Base-by-base conservation (phyloP, 2,888 invertebrate genomes). In the Drosophila infuscata region DNA sequence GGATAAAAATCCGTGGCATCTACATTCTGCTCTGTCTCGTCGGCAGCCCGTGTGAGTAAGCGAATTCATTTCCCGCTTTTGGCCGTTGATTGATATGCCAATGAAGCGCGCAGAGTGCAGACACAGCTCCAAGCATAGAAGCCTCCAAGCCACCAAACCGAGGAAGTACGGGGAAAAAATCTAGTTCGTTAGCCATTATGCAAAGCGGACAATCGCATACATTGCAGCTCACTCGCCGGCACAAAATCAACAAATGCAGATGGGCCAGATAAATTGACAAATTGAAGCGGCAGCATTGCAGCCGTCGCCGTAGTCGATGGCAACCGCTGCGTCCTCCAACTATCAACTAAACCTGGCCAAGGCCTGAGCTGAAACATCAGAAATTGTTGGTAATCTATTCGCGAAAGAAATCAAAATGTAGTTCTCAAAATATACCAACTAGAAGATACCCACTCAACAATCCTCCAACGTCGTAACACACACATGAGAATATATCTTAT, bases 161-260 rank as follows among this genome's bases (percentile, higher is more conserved):
- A 3, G 3, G 49, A 71, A 69, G 75, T 49, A 58, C 36, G 56
- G 76, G 65, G 49, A 74, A 84, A 82, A 86, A 82, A 81, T 76
- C 83, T 78, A 85, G 87, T 88, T 87, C 82, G 88, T 86, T 86
- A 88, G 82, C 76, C 82, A 69, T 77, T 86, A 84, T 87, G 86
- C 83, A 84, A 83, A 82, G 74, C 78, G 81, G 73, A 84, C 81
- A 82, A 83, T 77, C 85, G 83, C 74, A 83, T 73, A 85, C 83
- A 82, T 71, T 74, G 75, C 65, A 73, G 77, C 69, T 35, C 68
- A 81, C 66, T 74, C 79, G 63, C 63, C 70, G 74, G 75, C 74
- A 68, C 74, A 85, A 77, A 88, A 76, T 89, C 84, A 87, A 88
- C 89, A 87, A 74, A 84, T 86, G 82, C 82, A 82, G 84, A 82